Percentiles rank a stretch among this genome's conserved stretches.
These are phyloP conservation scores for Erynnis tages DNA, from an alignment of 2,888 invertebrate species.

Conservation along the genomic window DNA sequence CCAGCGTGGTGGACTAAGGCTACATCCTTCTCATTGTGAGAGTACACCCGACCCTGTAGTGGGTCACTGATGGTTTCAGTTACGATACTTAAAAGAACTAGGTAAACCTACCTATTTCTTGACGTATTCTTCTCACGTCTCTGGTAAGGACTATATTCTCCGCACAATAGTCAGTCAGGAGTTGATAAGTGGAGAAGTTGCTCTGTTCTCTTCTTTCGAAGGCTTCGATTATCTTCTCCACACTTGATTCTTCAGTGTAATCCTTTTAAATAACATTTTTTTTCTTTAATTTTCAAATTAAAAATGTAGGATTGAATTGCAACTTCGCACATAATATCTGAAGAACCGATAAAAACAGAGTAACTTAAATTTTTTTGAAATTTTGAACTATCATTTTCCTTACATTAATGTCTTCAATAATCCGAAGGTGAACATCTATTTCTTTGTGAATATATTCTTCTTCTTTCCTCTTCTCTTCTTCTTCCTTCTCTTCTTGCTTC, in stretches of 20 bases:
- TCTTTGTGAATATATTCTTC: slow-evolving; percentile 41
- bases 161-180: slow-evolving; percentile 83
- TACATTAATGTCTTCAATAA: slow-evolving; percentile 57
- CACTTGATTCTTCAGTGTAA: slow-evolving; percentile 71
- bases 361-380: no score
- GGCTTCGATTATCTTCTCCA: slow-evolving; percentile 79
- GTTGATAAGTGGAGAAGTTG: slow-evolving; percentile 88
- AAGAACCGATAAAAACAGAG: slow-evolving; percentile 1
- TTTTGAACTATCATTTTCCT: no score
- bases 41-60: no score
- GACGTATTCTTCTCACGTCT: slow-evolving; percentile 40
- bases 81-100: no score
- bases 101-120: slow-evolving; percentile 42
- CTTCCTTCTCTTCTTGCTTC: slow-evolving; percentile 68
- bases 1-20: no score
- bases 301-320: no score
- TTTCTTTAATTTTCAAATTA: no score
- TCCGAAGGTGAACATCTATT: slow-evolving; percentile 42
- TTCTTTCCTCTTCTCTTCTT: slow-evolving; percentile 36
- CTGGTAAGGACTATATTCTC: slow-evolving; percentile 52
- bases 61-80: no score
- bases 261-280: slow-evolving; percentile 53
- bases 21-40: no score
- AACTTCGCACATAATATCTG: no score
- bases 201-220: slow-evolving; percentile 86